Evolutionary conservation across 2,888 invertebrate genomes (phyloP), one percentile per base, ranked within the genome.

Genomic region (Acrobasis repandana): DNA sequence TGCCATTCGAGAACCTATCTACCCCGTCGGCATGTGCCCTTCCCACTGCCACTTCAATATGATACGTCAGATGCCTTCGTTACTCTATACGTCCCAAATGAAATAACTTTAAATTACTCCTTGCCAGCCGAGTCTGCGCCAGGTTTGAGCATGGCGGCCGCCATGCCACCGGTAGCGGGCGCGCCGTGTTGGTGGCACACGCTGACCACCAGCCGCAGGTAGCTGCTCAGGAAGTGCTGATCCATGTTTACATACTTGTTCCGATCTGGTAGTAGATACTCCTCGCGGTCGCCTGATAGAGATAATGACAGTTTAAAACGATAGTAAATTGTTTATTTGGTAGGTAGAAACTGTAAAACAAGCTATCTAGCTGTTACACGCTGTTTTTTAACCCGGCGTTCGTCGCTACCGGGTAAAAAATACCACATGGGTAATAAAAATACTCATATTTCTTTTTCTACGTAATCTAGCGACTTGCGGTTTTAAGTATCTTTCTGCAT

Each of bases 101-200:
- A n/a, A n/a, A n/a, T n/a, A n/a, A n/a, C n/a, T 9, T 18, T 16
- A 18, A 48, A 48, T 78, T 67, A 92, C 92, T 83, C 79, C 28
- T 78, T 74, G 62, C 85, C 76, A 4, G 67, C 73, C 0, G 77
- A 76, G 36, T 85, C 75, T 0, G 83, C 73, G 20, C 86, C 86
- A 0, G 88, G 82, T 15, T 88, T 86, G 9, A 95, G 79, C 71
- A 94, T 88, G 46, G 93, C 87, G 0, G 95, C 95, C 2, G 94
- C 94, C 95, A 95, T 95, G 5, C 95, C 95, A 0, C 95, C 95
- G 0, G 95, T 95, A 15, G 95, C 95, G 9, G 93, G 93, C 0
- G 94, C 94, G 1, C 93, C 93, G 58, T 95, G 89, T 48, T 83
- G 86, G 71, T 95, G 95, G 66, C 95, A 94, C 5, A 92, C 90